Conservation (phyloP, 2,888 invertebrate genomes). For the Lochmaea crataegi region DNA sequence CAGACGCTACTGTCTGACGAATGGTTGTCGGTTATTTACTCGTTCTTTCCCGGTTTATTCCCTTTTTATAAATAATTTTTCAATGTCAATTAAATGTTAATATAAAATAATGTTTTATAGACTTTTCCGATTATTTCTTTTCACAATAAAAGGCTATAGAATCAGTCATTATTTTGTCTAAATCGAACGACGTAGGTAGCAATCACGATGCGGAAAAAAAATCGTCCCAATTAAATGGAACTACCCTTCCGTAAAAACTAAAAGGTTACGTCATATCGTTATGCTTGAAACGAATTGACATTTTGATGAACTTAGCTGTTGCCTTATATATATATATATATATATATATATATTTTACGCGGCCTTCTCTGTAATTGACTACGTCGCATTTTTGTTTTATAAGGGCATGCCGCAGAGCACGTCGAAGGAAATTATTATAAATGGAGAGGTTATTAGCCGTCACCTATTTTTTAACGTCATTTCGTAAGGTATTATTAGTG, state of each 20-base stretch:
- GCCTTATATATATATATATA: neutral
- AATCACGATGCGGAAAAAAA: constrained; percentile 1
- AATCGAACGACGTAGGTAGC: neutral
- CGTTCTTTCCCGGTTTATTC: too few relatives aligned
- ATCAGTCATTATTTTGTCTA: neutral
- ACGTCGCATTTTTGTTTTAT: constrained; percentile 36
- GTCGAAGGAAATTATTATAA: constrained; percentile 1
- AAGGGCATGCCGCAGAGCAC: constrained; percentile 18
- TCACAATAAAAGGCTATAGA: too few relatives aligned
- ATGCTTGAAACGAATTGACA: constrained; percentile 31
- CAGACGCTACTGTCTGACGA: too few relatives aligned
- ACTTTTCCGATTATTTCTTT: too few relatives aligned
- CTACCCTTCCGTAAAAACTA: constrained; percentile 20
- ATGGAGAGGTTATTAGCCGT: constrained; percentile 34
- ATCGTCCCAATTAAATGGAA: constrained; percentile 21
- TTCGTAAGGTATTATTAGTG: neutral
- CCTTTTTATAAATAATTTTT: too few relatives aligned
- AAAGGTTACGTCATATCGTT: constrained; percentile 26
- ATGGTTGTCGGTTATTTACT: too few relatives aligned
- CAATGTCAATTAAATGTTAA: too few relatives aligned
- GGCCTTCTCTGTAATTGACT: constrained; percentile 33
- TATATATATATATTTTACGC: too few relatives aligned
- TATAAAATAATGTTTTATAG: too few relatives aligned
- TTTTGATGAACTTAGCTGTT: constrained; percentile 38
- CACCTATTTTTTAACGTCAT: neutral